Conservation (phyloP, 2,797 vertebrate genomes). For the Vultur gryphus region DNA sequence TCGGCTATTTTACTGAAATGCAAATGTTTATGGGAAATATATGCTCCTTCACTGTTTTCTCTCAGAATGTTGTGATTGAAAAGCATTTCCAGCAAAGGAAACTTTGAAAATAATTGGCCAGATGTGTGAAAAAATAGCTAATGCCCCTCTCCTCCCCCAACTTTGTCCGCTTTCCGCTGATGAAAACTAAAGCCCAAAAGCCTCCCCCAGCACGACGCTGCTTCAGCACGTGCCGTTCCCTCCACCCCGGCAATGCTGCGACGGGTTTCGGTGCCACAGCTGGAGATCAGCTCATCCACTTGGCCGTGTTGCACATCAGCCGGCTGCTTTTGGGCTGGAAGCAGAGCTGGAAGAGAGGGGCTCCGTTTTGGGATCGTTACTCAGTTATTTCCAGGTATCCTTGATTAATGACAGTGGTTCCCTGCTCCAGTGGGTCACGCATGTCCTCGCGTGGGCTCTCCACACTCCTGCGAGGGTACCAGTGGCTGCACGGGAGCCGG, state of each 20-base stretch:
- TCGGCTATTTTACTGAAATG: not conserved
- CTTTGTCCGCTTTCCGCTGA: not conserved
- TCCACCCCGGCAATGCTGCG: rapidly evolving
- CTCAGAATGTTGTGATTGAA: rapidly evolving
- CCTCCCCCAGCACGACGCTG: rapidly evolving
- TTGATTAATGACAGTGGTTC: not conserved
- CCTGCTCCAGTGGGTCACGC: not conserved
- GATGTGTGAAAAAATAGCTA: not conserved
- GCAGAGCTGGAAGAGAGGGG: rapidly evolving
- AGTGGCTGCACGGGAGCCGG: not conserved
- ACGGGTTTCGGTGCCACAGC: not conserved
- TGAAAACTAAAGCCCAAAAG: not conserved
- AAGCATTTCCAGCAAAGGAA: not conserved
- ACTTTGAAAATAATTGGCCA: not conserved
- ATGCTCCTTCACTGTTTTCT: not conserved
- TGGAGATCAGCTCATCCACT: rapidly evolving
- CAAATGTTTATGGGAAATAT: not conserved
- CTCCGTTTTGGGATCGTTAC: not conserved
- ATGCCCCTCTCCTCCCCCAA: not conserved
- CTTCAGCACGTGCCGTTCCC: rapidly evolving
- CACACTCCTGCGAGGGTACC: rapidly evolving
- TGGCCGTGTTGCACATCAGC: rapidly evolving
- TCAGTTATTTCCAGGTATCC: not conserved
- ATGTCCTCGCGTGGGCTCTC: rapidly evolving
- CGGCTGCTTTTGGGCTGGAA: rapidly evolving